Evolutionary conservation across 2,888 invertebrate genomes (phyloP).

Genomic region (Melangyna quadrimaculata): DNA sequence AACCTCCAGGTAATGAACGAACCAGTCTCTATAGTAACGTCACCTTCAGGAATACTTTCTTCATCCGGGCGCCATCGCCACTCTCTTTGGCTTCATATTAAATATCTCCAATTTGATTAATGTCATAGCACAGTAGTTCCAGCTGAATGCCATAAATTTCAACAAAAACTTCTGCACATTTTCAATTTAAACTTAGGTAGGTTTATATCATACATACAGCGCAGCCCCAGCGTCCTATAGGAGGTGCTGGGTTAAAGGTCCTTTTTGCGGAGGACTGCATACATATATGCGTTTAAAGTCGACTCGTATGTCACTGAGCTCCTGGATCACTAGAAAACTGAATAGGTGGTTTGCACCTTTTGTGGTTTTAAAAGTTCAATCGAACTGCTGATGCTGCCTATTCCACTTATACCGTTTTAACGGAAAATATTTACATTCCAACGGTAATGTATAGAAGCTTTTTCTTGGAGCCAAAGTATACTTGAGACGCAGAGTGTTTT

Average conservation of each 20-base stretch:
- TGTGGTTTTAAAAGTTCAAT: constrained; percentile 43
- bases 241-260: not conserved
- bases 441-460: constrained; percentile 3
- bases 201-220: not conserved
- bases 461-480: constrained; percentile 8
- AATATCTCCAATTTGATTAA: constrained; percentile 51
- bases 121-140: constrained; percentile 25
- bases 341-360: constrained; percentile 31
- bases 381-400: constrained; percentile 31
- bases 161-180: constrained; percentile 46
- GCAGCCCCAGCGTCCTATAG: not conserved
- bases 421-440: constrained; percentile 37
- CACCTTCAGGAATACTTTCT: constrained; percentile 1
- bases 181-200: constrained; percentile 44
- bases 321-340: not conserved
- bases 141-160: constrained; percentile 37
- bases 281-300: constrained; percentile 12
- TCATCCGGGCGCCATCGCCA: constrained; percentile 10
- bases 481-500: constrained; percentile 56
- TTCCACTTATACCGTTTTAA: not conserved
- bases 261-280: not conserved
- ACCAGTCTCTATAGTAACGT: not conserved
- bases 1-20: constrained; percentile 2
- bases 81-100: constrained; percentile 11
- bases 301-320: constrained; percentile 25